Conservation (phyloP, 2,888 invertebrate genomes). For the Diarsia dahlii region DNA sequence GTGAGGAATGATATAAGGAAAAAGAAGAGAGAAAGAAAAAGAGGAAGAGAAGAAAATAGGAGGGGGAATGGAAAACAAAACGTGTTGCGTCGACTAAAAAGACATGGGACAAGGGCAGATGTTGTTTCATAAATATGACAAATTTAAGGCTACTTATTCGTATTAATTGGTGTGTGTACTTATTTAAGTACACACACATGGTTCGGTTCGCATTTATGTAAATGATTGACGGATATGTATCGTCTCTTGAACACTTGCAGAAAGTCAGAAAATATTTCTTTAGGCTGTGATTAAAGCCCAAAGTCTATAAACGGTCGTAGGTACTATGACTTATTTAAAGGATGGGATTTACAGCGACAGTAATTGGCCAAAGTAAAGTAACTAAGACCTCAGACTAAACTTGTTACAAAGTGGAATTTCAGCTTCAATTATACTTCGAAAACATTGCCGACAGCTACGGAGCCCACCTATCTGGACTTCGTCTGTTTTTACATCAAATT, state of each 20-base stretch:
- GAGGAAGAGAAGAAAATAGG: too few relatives aligned
- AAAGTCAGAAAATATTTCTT: background rate
- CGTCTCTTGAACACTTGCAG: background rate
- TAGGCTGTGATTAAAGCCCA: background rate
- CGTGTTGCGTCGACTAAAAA: too few relatives aligned
- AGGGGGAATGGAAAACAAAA: too few relatives aligned
- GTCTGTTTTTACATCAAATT: slow-evolving; percentile 66
- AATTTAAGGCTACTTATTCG: background rate
- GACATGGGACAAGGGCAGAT: too few relatives aligned
- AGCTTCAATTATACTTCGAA: background rate
- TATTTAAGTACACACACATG: too few relatives aligned
- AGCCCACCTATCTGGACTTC: slow-evolving; percentile 22
- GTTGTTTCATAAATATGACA: background rate
- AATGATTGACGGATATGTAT: too few relatives aligned
- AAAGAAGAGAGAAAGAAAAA: too few relatives aligned
- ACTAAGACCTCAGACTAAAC: background rate
- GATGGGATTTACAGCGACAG: background rate
- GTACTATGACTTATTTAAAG: too few relatives aligned
- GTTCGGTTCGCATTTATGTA: too few relatives aligned
- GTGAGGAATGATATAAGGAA: too few relatives aligned
- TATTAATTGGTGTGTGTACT: too few relatives aligned
- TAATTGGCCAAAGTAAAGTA: background rate
- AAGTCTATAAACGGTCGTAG: too few relatives aligned
- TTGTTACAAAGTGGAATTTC: background rate
- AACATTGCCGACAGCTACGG: slow-evolving; percentile 22